Evolutionary conservation across 2,888 invertebrate genomes (phyloP), one percentile per base, ranked within the genome.

Genomic region (Drosophila rellima): DNA sequence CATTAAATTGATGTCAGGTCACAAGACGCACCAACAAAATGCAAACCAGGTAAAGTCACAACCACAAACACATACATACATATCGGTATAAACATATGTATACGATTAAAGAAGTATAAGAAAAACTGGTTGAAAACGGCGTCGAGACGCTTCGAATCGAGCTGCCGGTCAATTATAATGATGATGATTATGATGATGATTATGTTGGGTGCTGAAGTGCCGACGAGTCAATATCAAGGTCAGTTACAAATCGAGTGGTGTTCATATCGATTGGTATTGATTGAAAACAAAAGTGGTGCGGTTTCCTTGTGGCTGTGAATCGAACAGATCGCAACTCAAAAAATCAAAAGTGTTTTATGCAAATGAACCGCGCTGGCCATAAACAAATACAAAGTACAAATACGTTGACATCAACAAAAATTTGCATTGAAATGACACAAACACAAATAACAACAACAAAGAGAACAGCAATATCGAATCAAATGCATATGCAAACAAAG

Each of bases 171-270:
- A 74, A 57, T 75, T 62, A 66, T 63, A 62, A 65, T 78, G 42
- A 50, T 26, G 40, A 20, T 52, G 48, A 67, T 62, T 17, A 47
- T 50, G 29, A 50, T 40, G 39, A 57, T 57, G 51, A 61, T 54
- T 23, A 33, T 50, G 68, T 45, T 51, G 59, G 45, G 47, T 40
- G 66, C 50, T 40, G 39, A 45, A 47, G 52, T 57, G 61, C 26
- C 39, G 56, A 54, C 35, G 39, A 76, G 88, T 89, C 87, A 89
- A 76, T 87, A 87, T 87, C 87, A 87, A 89, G 87, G 87, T 89
- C 83, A 85, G 74, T 85, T 85, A 88, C 89, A 88, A 83, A 81
- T 75, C 74, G 69, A 68, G 45, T 70, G 44, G 66, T 56, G 52
- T 18, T 20, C 31, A 51, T n/a, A 40, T 29, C 31, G 67, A 59